Percentiles rank a stretch among this genome's conserved stretches.
Evolutionary conservation across 2,888 invertebrate genomes (phyloP).

Genomic region (Troides oblongomaculatus): DNA sequence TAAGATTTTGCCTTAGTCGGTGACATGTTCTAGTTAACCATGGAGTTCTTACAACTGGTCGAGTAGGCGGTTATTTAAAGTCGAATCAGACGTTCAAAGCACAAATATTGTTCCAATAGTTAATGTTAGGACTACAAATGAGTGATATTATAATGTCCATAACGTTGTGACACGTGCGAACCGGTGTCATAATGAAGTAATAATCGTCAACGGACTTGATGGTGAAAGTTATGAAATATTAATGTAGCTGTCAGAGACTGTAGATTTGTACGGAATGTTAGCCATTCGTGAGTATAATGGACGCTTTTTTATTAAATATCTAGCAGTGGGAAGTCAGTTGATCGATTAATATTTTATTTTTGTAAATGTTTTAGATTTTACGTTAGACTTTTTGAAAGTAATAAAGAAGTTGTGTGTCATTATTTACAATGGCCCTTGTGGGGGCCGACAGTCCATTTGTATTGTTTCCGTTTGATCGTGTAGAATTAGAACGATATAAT

Average conservation of each 20-base stretch:
- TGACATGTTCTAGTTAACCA: constrained; percentile 13
- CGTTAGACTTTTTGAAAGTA: constrained; percentile 24
- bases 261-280: constrained; percentile 74
- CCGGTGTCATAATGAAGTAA: background rate
- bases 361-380: constrained; percentile 55
- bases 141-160: constrained; percentile 17
- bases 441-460: constrained; percentile 27
- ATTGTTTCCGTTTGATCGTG: constrained; percentile 30
- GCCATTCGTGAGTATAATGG: constrained; percentile 60
- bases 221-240: constrained; percentile 34
- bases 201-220: background rate
- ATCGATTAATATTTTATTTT: constrained; percentile 42
- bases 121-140: constrained; percentile 13
- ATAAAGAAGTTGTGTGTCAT: constrained; percentile 24
- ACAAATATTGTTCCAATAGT: constrained; percentile 18
- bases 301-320: constrained; percentile 54
- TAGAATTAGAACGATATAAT: constrained; percentile 14
- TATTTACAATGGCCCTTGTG: constrained; percentile 16
- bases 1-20: constrained; percentile 25
- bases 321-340: constrained; percentile 38
- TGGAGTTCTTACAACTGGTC: background rate
- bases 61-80: constrained; percentile 14
- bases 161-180: background rate
- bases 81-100: constrained; percentile 16
- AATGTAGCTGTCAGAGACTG: constrained; percentile 67